Evolutionary conservation across 2,888 invertebrate genomes (phyloP).

Genomic region (Chymomyza fuscimana): DNA sequence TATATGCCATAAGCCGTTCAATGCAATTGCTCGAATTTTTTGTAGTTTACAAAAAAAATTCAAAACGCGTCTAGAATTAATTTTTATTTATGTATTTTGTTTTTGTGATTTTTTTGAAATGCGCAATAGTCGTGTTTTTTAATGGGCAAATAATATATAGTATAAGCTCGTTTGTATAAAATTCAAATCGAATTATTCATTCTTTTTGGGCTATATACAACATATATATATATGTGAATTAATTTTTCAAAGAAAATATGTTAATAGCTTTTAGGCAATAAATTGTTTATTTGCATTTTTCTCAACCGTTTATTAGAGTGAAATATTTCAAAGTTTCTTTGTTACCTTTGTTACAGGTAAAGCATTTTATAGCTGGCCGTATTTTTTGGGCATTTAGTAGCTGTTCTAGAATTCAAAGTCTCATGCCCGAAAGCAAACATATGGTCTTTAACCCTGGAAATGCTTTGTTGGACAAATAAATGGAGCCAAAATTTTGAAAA

Average conservation of each 20-base stretch:
- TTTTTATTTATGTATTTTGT: conserved; percentile 28
- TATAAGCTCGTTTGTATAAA: neutral
- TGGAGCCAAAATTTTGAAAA: neutral
- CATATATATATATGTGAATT: conserved; percentile 21
- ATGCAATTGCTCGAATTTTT: conserved; percentile 18
- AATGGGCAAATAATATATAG: neutral
- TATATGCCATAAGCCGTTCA: neutral
- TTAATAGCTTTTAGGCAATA: neutral
- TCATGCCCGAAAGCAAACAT: neutral
- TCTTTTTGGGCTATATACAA: conserved; percentile 8
- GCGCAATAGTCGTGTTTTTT: conserved; percentile 53
- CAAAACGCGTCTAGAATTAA: conserved; percentile 57
- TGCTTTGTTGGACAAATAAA: neutral
- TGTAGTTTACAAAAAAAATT: conserved; percentile 24
- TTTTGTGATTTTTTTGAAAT: conserved; percentile 40
- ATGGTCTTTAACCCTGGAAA: neutral
- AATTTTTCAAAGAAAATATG: conserved; percentile 20
- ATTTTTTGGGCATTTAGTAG: neutral
- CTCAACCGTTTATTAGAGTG: neutral
- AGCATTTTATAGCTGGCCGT: neutral
- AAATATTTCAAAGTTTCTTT: conserved; percentile 36
- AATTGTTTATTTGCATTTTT: conserved; percentile 35
- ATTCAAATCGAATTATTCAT: neutral
- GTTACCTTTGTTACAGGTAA: neutral
- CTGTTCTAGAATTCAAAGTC: neutral